Evolutionary conservation across 2,797 vertebrate species (phyloP).

Genomic region (Falco peregrinus): DNA sequence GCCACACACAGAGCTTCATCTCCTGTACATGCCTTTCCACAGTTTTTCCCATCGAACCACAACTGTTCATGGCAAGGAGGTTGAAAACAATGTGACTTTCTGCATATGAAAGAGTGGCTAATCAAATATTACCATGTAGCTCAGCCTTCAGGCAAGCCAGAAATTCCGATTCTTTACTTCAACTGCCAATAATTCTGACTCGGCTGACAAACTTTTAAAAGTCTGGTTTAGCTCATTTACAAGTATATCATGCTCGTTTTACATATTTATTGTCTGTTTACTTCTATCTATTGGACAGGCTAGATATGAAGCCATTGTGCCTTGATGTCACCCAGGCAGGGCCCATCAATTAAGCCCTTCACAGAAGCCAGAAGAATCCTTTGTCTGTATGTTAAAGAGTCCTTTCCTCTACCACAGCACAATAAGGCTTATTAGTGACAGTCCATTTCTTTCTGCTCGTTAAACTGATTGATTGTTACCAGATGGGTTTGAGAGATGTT

Average conservation of each 20-base stretch:
- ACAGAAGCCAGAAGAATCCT: background rate
- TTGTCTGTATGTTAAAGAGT: background rate
- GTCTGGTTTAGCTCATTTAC: background rate
- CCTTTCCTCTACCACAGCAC: background rate
- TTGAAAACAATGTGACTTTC: background rate
- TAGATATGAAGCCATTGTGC: background rate
- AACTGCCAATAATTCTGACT: background rate
- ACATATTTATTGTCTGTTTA: background rate
- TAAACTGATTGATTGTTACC: slow-evolving; percentile 40
- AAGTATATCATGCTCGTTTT: background rate
- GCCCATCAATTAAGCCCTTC: background rate
- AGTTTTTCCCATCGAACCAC: background rate
- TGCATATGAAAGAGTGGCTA: background rate
- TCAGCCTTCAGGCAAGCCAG: background rate
- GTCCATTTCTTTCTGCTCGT: slow-evolving; percentile 1
- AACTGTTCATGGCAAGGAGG: background rate
- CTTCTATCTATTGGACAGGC: background rate
- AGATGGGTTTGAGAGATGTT: slow-evolving; percentile 5
- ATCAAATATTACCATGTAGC: background rate
- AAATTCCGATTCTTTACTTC: background rate
- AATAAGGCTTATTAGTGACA: slow-evolving; percentile 6
- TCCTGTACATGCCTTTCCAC: background rate
- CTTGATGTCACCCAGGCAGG: background rate
- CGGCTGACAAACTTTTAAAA: background rate
- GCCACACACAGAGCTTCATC: background rate